These are phyloP conservation scores for Antennarius striatus DNA, from an alignment of 2,113 vertebrate genomes.

Conservation along the genomic window DNA sequence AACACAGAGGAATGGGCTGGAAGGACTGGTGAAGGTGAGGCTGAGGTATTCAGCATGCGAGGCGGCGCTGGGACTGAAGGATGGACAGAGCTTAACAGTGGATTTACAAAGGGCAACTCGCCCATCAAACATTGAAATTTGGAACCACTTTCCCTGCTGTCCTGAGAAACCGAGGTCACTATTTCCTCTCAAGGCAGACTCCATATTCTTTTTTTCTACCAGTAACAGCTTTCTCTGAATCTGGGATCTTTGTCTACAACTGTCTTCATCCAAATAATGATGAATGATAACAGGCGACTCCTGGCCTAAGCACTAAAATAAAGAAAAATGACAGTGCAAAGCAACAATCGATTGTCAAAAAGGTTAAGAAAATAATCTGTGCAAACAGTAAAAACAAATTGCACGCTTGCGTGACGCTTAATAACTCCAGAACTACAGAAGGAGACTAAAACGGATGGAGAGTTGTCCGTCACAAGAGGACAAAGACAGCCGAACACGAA, in stretches of 20 bases:
- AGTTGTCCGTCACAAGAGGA: no score
- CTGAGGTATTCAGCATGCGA: constrained; percentile 1
- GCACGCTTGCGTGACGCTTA: neutral
- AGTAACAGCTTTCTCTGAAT: no score
- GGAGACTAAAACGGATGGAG: constrained; percentile 3
- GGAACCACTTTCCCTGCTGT: constrained; percentile 6
- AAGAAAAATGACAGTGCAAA: neutral
- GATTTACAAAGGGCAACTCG: constrained; percentile 50
- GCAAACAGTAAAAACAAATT: constrained; percentile 18
- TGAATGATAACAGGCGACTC: no score
- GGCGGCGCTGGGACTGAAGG: constrained; percentile 9
- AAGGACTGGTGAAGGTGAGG: constrained; percentile 35
- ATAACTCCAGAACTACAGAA: constrained; percentile 15
- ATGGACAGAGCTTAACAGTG: constrained; percentile 49
- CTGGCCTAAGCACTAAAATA: no score
- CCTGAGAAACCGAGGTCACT: neutral
- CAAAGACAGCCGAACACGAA: no score
- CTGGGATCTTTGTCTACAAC: no score
- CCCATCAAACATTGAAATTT: constrained; percentile 43
- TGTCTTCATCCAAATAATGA: no score
- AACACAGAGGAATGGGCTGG: neutral
- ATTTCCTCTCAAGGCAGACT: neutral
- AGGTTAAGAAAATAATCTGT: neutral
- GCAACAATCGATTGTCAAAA: neutral
- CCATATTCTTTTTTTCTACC: no score